Conservation (phyloP, 2,113 vertebrate species). For the Gulo gulo region DNA sequence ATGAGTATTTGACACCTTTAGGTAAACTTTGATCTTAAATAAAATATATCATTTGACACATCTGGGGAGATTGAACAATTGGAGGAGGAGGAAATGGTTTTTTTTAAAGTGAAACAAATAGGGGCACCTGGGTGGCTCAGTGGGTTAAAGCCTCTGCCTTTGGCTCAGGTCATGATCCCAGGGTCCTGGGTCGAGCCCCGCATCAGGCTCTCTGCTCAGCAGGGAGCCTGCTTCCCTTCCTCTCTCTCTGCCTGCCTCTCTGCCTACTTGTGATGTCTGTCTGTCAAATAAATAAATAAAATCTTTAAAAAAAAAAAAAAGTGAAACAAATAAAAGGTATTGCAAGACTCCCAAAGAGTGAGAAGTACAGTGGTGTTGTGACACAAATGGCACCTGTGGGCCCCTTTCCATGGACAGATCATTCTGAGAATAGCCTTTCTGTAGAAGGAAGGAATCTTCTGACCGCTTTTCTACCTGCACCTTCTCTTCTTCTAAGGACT, state of each 20-base stretch:
- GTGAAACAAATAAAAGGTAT: background rate
- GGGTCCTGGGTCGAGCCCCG: no score
- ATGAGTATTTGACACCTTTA: background rate
- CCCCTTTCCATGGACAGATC: background rate
- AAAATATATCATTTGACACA: conserved; percentile 8
- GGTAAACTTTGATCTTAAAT: conserved; percentile 15
- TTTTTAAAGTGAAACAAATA: background rate
- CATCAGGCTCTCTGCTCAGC: no score
- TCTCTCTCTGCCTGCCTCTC: no score
- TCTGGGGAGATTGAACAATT: background rate
- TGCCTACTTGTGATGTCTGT: no score
- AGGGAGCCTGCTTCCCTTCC: no score
- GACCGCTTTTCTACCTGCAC: background rate
- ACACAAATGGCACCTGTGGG: background rate
- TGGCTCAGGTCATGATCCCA: no score
- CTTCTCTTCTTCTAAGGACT: background rate
- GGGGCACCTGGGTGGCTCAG: no score
- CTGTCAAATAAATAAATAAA: no score
- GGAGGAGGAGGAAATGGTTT: background rate
- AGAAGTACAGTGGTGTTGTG: background rate
- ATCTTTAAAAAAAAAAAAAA: no score
- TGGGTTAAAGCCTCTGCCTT: no score
- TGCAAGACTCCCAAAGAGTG: background rate
- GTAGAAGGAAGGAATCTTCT: background rate
- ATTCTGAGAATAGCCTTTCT: background rate